phyloP scores from a whole-genome alignment of 2,797 vertebrate species.

The Semaprochilodus insignis region DNA sequence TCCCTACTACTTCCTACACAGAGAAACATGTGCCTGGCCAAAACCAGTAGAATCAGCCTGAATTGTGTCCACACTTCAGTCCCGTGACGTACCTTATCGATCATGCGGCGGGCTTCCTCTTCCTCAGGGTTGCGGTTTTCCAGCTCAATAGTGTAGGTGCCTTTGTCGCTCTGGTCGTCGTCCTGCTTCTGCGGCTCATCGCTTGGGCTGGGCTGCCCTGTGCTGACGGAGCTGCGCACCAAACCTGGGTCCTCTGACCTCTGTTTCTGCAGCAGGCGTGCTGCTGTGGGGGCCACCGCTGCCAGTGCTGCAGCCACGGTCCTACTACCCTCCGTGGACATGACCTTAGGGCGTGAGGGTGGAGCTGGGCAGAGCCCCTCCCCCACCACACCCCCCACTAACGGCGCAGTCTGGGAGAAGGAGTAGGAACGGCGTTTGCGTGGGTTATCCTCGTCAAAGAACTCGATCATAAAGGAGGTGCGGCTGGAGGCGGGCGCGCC shows the following conservation, averaged over 20 bases:
- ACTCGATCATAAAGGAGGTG: slow-evolving; percentile 94
- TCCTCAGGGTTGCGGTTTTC: slow-evolving; percentile 94
- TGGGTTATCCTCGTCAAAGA: slow-evolving; percentile 92
- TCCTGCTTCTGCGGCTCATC: slow-evolving; percentile 85
- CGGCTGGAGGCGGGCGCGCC: slow-evolving; percentile 79
- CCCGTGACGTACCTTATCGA: slow-evolving; percentile 87
- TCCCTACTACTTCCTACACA: too few species aligned
- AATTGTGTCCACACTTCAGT: too few species aligned
- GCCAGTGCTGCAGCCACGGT: slow-evolving; percentile 63
- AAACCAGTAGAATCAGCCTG: too few species aligned
- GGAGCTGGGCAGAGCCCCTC: slow-evolving; percentile 87
- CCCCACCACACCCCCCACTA: slow-evolving; percentile 69
- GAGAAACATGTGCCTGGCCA: too few species aligned
- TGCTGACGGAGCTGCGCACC: slow-evolving; percentile 87
- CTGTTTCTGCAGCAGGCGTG: slow-evolving; percentile 88
- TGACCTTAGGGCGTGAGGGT: slow-evolving; percentile 80
- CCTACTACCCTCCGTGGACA: slow-evolving; percentile 68
- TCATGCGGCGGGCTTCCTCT: slow-evolving; percentile 95
- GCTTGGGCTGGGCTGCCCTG: slow-evolving; percentile 84
- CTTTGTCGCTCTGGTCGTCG: slow-evolving; percentile 96
- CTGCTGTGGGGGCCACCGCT: slow-evolving; percentile 78
- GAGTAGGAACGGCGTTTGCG: slow-evolving; percentile 93
- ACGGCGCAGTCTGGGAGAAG: slow-evolving; percentile 87
- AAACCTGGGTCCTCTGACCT: slow-evolving; percentile 89
- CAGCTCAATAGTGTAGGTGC: slow-evolving; percentile 96